phyloP scores from a whole-genome alignment of 1,140 invertebrate genomes.

The Stenopsyche tienmushanensis region DNA sequence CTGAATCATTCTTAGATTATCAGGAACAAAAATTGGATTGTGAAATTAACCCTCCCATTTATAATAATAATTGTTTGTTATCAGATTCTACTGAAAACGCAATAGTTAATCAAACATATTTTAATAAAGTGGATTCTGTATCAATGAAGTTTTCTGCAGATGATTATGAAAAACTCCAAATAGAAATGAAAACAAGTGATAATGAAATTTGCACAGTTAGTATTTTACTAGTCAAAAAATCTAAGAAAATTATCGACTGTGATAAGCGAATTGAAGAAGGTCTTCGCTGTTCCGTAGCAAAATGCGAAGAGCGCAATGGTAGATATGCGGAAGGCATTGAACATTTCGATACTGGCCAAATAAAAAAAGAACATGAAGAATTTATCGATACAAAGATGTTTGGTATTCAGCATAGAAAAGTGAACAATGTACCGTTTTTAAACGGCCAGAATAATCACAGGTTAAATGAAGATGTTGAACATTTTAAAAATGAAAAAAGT shows the following conservation, averaged over 20 bases:
- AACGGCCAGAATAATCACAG: too few relatives aligned
- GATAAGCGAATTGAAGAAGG: neutral
- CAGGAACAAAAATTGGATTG: neutral
- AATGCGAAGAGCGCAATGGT: neutral
- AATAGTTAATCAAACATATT: neutral
- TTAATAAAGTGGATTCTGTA: neutral
- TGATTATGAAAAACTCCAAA: conserved; percentile 38
- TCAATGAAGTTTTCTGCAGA: conserved; percentile 14
- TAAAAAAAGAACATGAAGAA: neutral
- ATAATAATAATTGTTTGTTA: neutral
- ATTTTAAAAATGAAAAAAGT: too few relatives aligned
- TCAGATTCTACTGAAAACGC: neutral
- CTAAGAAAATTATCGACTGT: conserved; percentile 10
- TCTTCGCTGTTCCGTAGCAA: neutral
- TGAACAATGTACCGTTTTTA: too few relatives aligned
- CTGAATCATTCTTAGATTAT: neutral
- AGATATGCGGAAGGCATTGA: neutral
- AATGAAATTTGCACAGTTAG: conserved; percentile 38
- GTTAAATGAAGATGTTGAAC: too few relatives aligned
- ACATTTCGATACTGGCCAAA: neutral
- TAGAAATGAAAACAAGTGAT: conserved; percentile 40
- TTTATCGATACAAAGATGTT: neutral
- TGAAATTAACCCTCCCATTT: neutral
- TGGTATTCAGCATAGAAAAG: too few relatives aligned
- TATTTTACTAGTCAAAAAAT: conserved; percentile 39